Base-by-base conservation (phyloP, 2,113 vertebrate genomes). In the Casuarius casuarius region DNA sequence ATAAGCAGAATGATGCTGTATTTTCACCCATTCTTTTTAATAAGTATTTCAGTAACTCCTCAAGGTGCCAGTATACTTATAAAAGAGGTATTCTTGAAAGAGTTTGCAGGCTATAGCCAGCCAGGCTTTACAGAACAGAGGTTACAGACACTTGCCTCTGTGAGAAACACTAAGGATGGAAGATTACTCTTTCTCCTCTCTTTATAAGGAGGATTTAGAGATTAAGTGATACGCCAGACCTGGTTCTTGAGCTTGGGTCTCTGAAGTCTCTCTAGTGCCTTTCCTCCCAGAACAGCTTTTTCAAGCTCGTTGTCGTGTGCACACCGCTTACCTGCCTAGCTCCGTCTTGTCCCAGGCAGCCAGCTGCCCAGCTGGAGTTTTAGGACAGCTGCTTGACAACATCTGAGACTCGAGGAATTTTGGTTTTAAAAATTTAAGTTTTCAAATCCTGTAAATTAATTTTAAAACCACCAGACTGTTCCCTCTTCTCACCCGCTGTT, bases 1-100 rank as follows among this genome's bases (percentile, higher is more conserved):
- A 95, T 95, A 95, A 95, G 91, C 59, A 74, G 92, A 95, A 59
- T 54, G 84, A 84, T 70, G 59, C 23, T 84, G 59, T 65, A 12
- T 89, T 92, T 77, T 90, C 76, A 65, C 67, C 40, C 23, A 26
- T 83, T 79, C 75, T 78, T 84, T 92, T 75, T 72, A 51, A 56
- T 38, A 54, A 44, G 5, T 68, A 4, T 91, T 90, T 80, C 51
- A 90, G 35, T 49, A 72, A 13, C 42, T 84, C 29, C 61, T 94
- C 6, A 4, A 87, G 51, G 42, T 56, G 95, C 25, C 54, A 9
- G 68, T 42, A 49, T 87, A 76, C 91, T 88, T 51, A 61, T 5
- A 22, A 74, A 58, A 58, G 81, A 81, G 59, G 46, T 84, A 67
- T 78, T 78, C 85, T 56, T 61, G 63, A 26, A 73, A 59, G 88